phyloP scores from a whole-genome alignment of 2,888 invertebrate species.

The Drosophila eohydei region DNA sequence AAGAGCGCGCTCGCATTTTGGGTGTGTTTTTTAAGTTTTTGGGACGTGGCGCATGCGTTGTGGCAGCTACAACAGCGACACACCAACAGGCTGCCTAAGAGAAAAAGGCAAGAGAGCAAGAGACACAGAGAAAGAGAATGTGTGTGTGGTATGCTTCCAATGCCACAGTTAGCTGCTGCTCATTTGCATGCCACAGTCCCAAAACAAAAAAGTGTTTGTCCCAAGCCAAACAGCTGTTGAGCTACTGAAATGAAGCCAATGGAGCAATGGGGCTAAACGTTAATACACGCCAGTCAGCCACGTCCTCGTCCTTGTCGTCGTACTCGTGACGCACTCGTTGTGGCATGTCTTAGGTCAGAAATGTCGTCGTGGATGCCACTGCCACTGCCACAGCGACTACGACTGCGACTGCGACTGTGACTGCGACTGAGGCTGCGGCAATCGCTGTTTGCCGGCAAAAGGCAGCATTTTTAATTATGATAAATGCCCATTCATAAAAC shows the following conservation, averaged over 20 bases:
- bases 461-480: conserved; percentile 79
- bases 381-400: neutral
- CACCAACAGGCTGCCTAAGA: conserved; percentile 49
- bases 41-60: conserved; percentile 45
- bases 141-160: conserved; percentile 52
- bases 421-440: conserved; percentile 18
- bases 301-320: conserved; percentile 33
- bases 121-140: neutral
- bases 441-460: conserved; percentile 50
- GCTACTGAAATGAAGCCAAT: conserved; percentile 50
- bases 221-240: conserved; percentile 73
- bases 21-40: conserved; percentile 57
- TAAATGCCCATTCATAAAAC: conserved; percentile 79
- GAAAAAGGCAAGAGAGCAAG: conserved; percentile 2
- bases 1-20: conserved; percentile 54
- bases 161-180: conserved; percentile 63
- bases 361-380: conserved; percentile 36
- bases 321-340: conserved; percentile 64
- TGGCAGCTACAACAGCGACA: conserved; percentile 24
- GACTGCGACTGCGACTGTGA: neutral
- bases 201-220: conserved; percentile 40
- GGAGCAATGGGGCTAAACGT: conserved; percentile 55
- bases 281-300: conserved; percentile 47
- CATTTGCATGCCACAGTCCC: conserved; percentile 52
- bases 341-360: conserved; percentile 81